These are phyloP conservation scores for Siniperca undulata DNA, from an alignment of 2,797 vertebrate species.

Conservation along the genomic window DNA sequence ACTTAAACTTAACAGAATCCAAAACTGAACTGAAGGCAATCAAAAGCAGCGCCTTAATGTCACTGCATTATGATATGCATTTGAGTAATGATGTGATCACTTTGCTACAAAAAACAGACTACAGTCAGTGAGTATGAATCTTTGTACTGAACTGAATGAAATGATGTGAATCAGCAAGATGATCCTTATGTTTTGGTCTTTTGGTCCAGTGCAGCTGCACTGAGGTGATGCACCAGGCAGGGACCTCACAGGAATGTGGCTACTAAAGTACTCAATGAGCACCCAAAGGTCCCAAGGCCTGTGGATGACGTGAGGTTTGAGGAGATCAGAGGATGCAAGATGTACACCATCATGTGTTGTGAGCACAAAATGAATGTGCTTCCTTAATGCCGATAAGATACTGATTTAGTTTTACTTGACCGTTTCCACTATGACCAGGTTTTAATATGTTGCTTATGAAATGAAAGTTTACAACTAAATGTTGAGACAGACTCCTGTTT, in stretches of 20 bases:
- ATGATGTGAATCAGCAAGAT: conserved; percentile 16
- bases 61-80: not conserved
- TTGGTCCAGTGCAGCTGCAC: not conserved
- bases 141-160: conserved; percentile 23
- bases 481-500: not conserved
- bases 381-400: not conserved
- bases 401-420: not conserved
- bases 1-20: not conserved
- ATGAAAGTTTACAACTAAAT: not conserved
- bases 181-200: not conserved
- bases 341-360: not conserved
- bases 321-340: not conserved
- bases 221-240: not conserved
- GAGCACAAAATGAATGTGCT: not conserved
- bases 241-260: not conserved
- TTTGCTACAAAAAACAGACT: not conserved
- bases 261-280: not conserved
- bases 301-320: not conserved
- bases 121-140: not conserved
- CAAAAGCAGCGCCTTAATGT: not conserved
- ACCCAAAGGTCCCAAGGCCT: not conserved
- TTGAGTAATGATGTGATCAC: conserved; percentile 30
- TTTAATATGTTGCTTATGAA: not conserved
- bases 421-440: not conserved
- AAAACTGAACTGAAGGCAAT: not conserved